phyloP scores from a whole-genome alignment of 2,113 vertebrate genomes.

The Lynx canadensis region DNA sequence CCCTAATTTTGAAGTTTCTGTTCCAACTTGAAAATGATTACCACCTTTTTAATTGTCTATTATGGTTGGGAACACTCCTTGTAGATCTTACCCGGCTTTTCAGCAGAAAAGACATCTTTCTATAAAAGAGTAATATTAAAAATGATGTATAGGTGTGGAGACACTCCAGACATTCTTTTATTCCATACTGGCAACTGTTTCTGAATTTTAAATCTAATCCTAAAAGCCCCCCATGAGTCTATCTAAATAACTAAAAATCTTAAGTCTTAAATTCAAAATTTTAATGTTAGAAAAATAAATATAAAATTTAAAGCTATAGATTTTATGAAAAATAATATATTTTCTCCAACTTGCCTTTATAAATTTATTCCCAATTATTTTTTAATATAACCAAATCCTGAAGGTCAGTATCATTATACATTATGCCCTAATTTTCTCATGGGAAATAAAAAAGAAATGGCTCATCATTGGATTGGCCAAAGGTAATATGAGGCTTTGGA shows the following conservation, averaged over 20 bases:
- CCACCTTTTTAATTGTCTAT: slow-evolving; percentile 9
- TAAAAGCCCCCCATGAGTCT: neutral
- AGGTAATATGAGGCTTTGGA: neutral
- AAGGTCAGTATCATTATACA: neutral
- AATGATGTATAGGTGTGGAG: neutral
- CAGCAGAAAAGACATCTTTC: neutral
- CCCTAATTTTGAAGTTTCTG: neutral
- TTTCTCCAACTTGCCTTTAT: neutral
- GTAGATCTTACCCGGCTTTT: neutral
- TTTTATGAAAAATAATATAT: neutral
- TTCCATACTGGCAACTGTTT: neutral
- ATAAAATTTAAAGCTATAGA: neutral
- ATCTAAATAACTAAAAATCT: neutral
- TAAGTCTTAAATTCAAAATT: neutral
- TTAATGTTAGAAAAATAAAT: neutral
- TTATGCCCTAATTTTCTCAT: neutral
- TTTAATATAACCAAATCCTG: neutral
- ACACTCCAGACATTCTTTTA: neutral
- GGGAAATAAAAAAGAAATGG: neutral
- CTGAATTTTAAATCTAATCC: neutral
- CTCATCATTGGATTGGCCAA: neutral
- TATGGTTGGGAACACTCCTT: neutral
- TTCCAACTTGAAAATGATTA: slow-evolving; percentile 48
- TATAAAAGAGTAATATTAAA: neutral
- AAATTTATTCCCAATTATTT: neutral